These are phyloP conservation scores for Rhopalosiphum maidis DNA, from an alignment of 1,140 invertebrate species.

Conservation along the genomic window DNA sequence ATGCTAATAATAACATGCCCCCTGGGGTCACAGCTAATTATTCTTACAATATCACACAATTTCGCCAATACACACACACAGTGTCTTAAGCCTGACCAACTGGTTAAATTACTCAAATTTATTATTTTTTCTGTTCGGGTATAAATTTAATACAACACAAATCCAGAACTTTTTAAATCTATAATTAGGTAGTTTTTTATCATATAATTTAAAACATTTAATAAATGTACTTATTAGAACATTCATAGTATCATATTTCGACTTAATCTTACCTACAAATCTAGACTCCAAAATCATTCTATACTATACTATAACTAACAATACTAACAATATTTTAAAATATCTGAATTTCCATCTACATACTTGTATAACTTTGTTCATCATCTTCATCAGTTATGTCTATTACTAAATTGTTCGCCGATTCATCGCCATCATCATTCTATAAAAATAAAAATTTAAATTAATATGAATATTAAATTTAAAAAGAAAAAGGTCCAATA, in stretches of 20 bases:
- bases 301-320: no score
- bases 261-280: background rate
- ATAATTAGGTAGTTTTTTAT: background rate
- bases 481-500: background rate
- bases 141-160: background rate
- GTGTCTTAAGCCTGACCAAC: no score
- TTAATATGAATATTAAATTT: background rate
- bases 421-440: conserved; percentile 43
- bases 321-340: background rate
- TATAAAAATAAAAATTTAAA: conserved; percentile 5
- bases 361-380: conserved; percentile 49
- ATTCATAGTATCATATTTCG: background rate
- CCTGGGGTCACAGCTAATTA: background rate
- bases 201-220: no score
- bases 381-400: conserved; percentile 51
- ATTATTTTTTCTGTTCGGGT: background rate
- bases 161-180: background rate
- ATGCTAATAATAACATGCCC: no score
- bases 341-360: background rate
- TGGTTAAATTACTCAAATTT: background rate
- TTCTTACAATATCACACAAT: background rate
- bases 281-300: background rate
- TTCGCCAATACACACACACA: background rate
- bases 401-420: conserved; percentile 48
- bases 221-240: no score